These are phyloP conservation scores for Epsilonema sp. DNA, from an alignment of 2,888 invertebrate species.

Conservation along the genomic window DNA sequence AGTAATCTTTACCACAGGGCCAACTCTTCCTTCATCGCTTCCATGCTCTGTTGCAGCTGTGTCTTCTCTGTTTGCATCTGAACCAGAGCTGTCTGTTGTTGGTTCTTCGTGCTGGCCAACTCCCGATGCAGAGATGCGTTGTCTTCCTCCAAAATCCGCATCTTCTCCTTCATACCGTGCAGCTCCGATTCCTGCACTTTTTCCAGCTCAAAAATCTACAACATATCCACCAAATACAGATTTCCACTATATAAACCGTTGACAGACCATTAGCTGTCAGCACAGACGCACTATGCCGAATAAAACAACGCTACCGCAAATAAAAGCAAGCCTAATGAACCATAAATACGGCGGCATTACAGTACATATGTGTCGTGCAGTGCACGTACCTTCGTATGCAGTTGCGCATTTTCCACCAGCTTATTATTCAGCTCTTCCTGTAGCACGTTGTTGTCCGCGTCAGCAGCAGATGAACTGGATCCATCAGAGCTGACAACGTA, in stretches of 20 bases:
- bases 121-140: not conserved
- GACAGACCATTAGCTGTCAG: not conserved
- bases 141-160: not conserved
- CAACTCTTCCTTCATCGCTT: slow-evolving; percentile 14
- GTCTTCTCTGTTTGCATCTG: not conserved
- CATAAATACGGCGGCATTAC: not conserved
- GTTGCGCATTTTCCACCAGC: slow-evolving; percentile 71
- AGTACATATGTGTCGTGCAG: not conserved
- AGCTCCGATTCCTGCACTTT: not conserved
- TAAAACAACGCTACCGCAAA: not conserved
- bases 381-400: slow-evolving; percentile 56
- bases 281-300: too few species aligned
- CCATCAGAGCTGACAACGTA: not conserved
- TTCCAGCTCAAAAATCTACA: slow-evolving; percentile 1
- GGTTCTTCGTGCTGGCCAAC: not conserved
- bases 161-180: not conserved
- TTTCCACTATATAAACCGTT: not conserved
- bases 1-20: too few species aligned
- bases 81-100: not conserved
- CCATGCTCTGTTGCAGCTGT: slow-evolving; percentile 9
- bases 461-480: too few species aligned
- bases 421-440: slow-evolving; percentile 78
- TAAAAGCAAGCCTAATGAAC: not conserved
- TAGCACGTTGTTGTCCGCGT: too few species aligned
- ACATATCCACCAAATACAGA: not conserved